Percentiles rank a stretch among this genome's conserved stretches.
Evolutionary conservation across 2,113 vertebrate species (phyloP).

Genomic region (Istiophorus platypterus): DNA sequence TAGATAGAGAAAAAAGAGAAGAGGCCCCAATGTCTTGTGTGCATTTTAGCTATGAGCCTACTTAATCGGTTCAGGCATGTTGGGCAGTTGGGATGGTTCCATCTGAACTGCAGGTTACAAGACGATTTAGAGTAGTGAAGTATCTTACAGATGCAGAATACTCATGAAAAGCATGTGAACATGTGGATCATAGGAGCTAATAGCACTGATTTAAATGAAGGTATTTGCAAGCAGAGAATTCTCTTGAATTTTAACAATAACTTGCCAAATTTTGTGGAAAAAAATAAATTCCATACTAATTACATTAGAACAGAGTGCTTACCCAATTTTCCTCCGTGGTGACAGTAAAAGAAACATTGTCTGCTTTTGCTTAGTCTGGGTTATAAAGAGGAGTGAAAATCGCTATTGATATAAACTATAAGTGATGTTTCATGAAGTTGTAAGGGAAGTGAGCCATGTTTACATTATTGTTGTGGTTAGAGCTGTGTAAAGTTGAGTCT

Average conservation of each 20-base stretch:
- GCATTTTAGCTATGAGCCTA: constrained; percentile 68
- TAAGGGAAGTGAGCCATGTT: constrained; percentile 59
- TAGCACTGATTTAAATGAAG: neutral
- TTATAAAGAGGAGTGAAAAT: constrained; percentile 67
- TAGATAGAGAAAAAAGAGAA: constrained; percentile 48
- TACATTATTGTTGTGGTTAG: constrained; percentile 77
- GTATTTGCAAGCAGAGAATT: neutral
- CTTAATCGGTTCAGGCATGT: constrained; percentile 66
- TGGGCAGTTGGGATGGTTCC: constrained; percentile 45
- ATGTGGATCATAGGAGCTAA: neutral
- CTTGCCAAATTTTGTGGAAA: constrained; percentile 16
- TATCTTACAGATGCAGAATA: neutral
- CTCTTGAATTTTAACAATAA: constrained; percentile 20
- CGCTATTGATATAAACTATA: constrained; percentile 61
- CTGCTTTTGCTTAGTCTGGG: constrained; percentile 68
- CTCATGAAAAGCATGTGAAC: neutral
- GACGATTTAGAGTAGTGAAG: constrained; percentile 14
- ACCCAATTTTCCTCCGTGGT: constrained; percentile 37
- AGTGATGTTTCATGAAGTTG: constrained; percentile 62
- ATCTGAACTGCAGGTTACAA: neutral
- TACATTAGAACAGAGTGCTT: constrained; percentile 46
- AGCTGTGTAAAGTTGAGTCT: constrained; percentile 67
- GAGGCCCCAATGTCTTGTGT: constrained; percentile 57
- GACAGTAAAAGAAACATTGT: constrained; percentile 55
- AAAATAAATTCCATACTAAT: constrained; percentile 39